Base-by-base conservation (phyloP, 2,888 invertebrate species). In the Cantharis lateralis region DNA sequence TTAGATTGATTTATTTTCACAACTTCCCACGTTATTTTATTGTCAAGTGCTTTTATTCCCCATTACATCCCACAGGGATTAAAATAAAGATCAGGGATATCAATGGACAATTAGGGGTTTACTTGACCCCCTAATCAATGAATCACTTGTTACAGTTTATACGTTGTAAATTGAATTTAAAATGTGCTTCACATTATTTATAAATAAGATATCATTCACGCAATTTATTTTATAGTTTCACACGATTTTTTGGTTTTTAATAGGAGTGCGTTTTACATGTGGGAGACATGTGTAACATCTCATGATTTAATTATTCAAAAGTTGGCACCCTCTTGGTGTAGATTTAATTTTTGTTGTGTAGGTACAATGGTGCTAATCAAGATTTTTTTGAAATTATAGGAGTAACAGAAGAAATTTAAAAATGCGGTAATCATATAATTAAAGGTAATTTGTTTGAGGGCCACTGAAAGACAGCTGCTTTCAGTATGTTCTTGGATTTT, bases 391-490 rank as follows among this genome's bases (percentile, higher is more conserved):
- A 48, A 48, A 48, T 48, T n/a, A n/a, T 9, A 48, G 7, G 13
- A 9, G 48, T 48, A 48, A 48, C 48, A 48, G 48, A 48, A n/a
- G 48, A 48, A n/a, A 15, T 68, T 68, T 3, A 24, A 24, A 32
- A 24, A 68, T 48, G 48, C n/a, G n/a, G 48, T 48, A 48, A 48
- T 48, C 48, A 48, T 32, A 4, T 48, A 48, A 48, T 48, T 48
- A 48, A 48, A 48, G 48, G 48, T 48, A 48, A 48, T 48, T 70
- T 68, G 75, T 78, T 78, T 78, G 77, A 75, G 75, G 71, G 63
- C 70, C 72, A 62, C 75, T 75, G 72, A 28, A 63, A 26, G 68
- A 75, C 77, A 78, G 77, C 77, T 78, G 77, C 77, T 71, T 62
- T 15, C 48, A 61, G 62, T 63, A 69, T 74, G 68, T 71, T 74